These are phyloP conservation scores for Stigmatopora nigra DNA, from an alignment of 2,113 vertebrate species.

Conservation along the genomic window DNA sequence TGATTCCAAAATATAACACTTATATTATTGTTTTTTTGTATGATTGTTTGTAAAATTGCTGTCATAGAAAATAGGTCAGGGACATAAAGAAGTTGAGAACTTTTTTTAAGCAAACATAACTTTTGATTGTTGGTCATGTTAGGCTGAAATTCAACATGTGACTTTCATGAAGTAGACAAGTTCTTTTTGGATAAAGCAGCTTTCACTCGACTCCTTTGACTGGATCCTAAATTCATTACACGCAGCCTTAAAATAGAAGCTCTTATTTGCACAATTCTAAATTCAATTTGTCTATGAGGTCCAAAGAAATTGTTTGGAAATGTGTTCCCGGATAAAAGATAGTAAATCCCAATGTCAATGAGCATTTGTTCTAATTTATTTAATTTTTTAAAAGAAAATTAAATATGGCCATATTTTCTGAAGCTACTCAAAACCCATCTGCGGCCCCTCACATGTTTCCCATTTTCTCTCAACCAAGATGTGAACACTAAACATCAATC, in stretches of 20 bases:
- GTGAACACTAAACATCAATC: not conserved
- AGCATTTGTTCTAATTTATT: not conserved
- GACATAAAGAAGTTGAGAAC: not conserved
- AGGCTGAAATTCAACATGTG: not conserved
- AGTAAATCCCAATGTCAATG: slow-evolving; percentile 6
- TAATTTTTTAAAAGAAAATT: slow-evolving; percentile 2
- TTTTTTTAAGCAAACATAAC: not conserved
- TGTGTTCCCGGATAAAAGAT: not conserved
- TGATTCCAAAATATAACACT: too few relatives aligned
- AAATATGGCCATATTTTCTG: not conserved
- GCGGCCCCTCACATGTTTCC: not conserved
- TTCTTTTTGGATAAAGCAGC: not conserved
- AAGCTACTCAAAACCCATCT: not conserved
- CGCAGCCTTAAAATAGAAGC: not conserved
- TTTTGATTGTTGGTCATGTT: not conserved
- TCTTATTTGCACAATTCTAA: not conserved
- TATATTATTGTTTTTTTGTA: too few relatives aligned
- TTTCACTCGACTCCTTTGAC: not conserved
- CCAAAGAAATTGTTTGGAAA: not conserved
- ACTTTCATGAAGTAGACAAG: not conserved
- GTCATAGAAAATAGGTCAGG: too few relatives aligned
- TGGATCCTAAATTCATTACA: not conserved
- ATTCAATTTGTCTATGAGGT: not conserved
- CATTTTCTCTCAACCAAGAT: not conserved
- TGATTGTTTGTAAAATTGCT: too few relatives aligned